Evolutionary conservation across 92 coral and sea anemone genomes (phyloP).

Genomic region (Palythoa grandis): DNA sequence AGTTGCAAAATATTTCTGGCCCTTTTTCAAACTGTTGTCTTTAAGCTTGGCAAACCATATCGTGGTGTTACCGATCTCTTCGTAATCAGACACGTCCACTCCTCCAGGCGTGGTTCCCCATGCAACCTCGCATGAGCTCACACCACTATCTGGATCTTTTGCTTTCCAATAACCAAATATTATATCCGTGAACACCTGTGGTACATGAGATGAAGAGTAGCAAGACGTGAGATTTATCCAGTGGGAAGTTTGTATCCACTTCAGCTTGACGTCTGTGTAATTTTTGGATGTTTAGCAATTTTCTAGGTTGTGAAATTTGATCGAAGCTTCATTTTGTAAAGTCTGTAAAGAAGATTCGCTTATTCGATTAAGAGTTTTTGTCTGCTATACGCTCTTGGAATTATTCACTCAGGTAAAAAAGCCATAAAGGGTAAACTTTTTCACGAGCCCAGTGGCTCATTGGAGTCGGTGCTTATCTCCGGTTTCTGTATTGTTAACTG

Average conservation of each 20-base stretch:
- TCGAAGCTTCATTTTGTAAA: too few relatives aligned
- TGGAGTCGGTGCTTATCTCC: too few relatives aligned
- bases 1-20: slow-evolving; percentile 82
- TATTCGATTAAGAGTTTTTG: too few relatives aligned
- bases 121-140: slow-evolving; percentile 92
- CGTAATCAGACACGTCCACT: slow-evolving; percentile 74
- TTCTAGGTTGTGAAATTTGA: too few relatives aligned
- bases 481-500: too few relatives aligned
- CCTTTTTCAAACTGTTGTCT: slow-evolving; percentile 67
- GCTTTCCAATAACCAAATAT: slow-evolving; percentile 92
- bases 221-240: not conserved
- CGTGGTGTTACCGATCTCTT: slow-evolving; percentile 90
- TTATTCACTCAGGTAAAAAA: too few relatives aligned
- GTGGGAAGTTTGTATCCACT: not conserved
- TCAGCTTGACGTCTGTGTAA: too few relatives aligned
- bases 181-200: slow-evolving; percentile 79
- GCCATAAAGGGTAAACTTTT: too few relatives aligned
- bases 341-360: too few relatives aligned
- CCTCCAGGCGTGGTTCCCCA: slow-evolving; percentile 95
- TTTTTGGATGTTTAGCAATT: too few relatives aligned
- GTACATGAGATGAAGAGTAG: not conserved
- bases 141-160: slow-evolving; percentile 85
- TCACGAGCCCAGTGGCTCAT: too few relatives aligned
- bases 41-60: slow-evolving; percentile 87
- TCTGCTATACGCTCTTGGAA: too few relatives aligned